Percentiles rank a stretch among this genome's conserved stretches.
Evolutionary conservation across 2,888 invertebrate genomes (phyloP).

Genomic region (Megaustenia siamemsis): DNA sequence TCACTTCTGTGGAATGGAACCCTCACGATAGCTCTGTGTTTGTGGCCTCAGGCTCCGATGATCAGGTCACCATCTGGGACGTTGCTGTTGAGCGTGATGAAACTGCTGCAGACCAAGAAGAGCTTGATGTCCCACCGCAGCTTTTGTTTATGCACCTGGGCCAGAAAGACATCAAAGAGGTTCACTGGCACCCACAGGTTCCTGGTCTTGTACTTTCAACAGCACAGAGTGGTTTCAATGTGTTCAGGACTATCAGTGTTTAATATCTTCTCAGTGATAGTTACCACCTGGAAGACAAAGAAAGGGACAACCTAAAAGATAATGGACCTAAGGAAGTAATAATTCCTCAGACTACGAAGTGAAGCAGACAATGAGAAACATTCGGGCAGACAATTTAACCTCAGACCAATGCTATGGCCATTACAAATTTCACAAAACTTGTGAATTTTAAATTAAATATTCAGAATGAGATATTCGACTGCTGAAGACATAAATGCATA

Average conservation of each 20-base stretch:
- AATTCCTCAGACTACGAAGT: too few species aligned
- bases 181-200: slow-evolving; percentile 98
- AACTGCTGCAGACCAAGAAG: slow-evolving; percentile 60
- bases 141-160: slow-evolving; percentile 98
- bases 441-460: too few species aligned
- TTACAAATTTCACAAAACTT: too few species aligned
- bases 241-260: slow-evolving; percentile 98
- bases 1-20: slow-evolving; percentile 98
- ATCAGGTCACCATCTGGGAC: slow-evolving; percentile 98
- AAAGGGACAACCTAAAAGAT: too few species aligned
- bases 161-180: slow-evolving; percentile 97
- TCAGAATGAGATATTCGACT: too few species aligned
- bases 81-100: slow-evolving; percentile 82
- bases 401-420: too few species aligned
- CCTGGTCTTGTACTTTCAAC: slow-evolving; percentile 96
- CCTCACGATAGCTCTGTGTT: slow-evolving; percentile 95
- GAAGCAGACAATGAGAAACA: too few species aligned
- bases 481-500: too few species aligned
- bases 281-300: too few species aligned
- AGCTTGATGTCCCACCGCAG: slow-evolving; percentile 88
- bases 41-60: slow-evolving; percentile 94
- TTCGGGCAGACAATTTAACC: too few species aligned
- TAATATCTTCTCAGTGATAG: too few species aligned
- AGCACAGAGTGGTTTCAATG: slow-evolving; percentile 95
- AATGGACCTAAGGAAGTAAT: too few species aligned